These are phyloP conservation scores for Lasius fuliginosus DNA, from an alignment of 2,888 invertebrate genomes.

Conservation along the genomic window DNA sequence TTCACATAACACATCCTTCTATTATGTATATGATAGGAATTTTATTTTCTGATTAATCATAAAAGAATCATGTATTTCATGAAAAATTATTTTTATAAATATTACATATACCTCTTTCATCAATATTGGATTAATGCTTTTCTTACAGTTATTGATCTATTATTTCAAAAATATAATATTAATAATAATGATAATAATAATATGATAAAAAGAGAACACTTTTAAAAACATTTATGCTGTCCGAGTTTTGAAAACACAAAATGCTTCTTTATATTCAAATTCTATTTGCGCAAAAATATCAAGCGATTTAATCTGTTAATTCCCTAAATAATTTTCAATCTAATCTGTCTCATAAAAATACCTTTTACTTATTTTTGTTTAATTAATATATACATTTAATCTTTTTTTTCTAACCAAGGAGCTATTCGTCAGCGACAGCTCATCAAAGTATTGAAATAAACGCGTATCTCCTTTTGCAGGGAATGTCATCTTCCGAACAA, in stretches of 20 bases:
- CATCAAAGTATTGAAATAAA: not conserved
- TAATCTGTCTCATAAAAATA: not conserved
- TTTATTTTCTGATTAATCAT: conserved; percentile 14
- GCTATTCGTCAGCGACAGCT: not conserved
- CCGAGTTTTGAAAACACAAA: not conserved
- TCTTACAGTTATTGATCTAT: not conserved
- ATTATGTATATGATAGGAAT: not conserved
- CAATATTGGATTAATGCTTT: not conserved
- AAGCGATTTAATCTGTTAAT: not conserved
- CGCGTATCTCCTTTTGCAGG: not conserved
- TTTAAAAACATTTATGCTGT: not conserved
- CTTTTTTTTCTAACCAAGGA: not conserved
- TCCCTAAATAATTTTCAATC: not conserved
- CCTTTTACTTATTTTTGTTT: not conserved
- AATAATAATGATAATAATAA: no score
- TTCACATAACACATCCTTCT: not conserved
- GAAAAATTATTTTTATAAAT: not conserved
- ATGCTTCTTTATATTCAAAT: not conserved
- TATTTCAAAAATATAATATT: not conserved
- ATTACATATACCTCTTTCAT: not conserved
- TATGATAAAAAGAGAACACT: not conserved
- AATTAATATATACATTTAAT: not conserved
- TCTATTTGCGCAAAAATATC: not conserved
- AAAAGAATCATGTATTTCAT: not conserved
- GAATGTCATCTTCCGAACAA: not conserved